Evolutionary conservation across 2,797 vertebrate species (phyloP).

Genomic region (Pantherophis alleghaniensis): DNA sequence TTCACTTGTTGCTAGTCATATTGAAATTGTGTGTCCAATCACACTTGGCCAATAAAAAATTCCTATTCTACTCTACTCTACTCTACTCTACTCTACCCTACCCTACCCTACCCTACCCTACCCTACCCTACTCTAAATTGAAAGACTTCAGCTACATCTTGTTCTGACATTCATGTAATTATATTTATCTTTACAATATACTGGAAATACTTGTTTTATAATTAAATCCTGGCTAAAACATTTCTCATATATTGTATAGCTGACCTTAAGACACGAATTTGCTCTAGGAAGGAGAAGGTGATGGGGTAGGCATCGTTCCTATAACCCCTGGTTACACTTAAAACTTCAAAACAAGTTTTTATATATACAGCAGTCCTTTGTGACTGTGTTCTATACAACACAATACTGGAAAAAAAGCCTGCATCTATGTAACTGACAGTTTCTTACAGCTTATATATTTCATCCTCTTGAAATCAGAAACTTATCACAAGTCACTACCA

Average conservation of each 20-base stretch:
- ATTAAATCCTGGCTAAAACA: not conserved
- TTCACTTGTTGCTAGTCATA: not conserved
- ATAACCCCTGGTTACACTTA: too few species aligned
- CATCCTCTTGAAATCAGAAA: not conserved
- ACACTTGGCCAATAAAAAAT: too few species aligned
- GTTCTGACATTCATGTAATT: not conserved
- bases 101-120: too few species aligned
- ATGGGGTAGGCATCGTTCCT: not conserved
- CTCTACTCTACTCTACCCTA: too few species aligned
- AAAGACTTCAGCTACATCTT: not conserved
- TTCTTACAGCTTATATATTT: not conserved
- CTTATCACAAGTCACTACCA: not conserved
- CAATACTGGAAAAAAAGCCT: not conserved
- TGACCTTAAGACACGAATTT: not conserved
- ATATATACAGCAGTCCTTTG: not conserved
- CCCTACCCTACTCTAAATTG: too few species aligned
- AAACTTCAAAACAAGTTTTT: not conserved
- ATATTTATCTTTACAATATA: not conserved
- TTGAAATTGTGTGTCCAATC: not conserved
- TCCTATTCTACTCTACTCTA: too few species aligned
- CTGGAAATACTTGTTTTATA: not conserved
- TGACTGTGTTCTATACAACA: not conserved
- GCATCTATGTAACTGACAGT: not conserved
- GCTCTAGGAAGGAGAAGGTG: not conserved
- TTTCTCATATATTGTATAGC: not conserved